Evolutionary conservation across 2,888 invertebrate genomes (phyloP), one percentile per base, ranked within the genome.

Genomic region (Athalia rosae): DNA sequence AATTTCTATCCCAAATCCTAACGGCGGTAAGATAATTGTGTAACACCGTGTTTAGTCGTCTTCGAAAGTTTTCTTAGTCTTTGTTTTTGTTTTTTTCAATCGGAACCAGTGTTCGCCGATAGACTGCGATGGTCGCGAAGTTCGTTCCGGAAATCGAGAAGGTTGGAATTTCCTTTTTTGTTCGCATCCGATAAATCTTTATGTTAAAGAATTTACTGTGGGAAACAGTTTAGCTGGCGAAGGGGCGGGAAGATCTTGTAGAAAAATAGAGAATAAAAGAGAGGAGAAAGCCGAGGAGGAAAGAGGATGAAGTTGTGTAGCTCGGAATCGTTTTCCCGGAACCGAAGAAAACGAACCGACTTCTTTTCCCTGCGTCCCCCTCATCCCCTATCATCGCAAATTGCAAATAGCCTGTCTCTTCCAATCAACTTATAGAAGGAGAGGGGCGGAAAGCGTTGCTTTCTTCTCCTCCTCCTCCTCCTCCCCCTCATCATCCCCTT

Each of bases 391-490:
- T 67, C 50, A 80, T 85, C 83, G 83, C 83, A 87, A 86, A 87
- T 87, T 87, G 84, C 87, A 84, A 83, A 85, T 86, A 86, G 85
- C 83, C 84, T 85, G 87, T 85, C 87, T 84, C 86, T 87, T 86
- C 86, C 87, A 87, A 87, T 87, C 87, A 86, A 83, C 82, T 80
- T 62, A 48, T 43, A 56, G 50, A 71, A 58, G 58, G 28, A 71
- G 67, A 67, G 15, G 48, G 2, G 7, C 3, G 7, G 7, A 45
- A 11, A 45, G 63, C 15, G 43, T 56, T 43, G 50, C 13, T 45
- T 71, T 71, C 58, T 45, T 71, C 13, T 47, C 47, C 28, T 62
- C 7, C 71, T 41, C 28, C 76, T 58, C 8, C 63, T 13, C 66
- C 50, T 79, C 79, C 56, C 76, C 50, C 69, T 76, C 78, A 63